Evolutionary conservation across 2,888 invertebrate species (phyloP).

Genomic region (Chironomus tentans): DNA sequence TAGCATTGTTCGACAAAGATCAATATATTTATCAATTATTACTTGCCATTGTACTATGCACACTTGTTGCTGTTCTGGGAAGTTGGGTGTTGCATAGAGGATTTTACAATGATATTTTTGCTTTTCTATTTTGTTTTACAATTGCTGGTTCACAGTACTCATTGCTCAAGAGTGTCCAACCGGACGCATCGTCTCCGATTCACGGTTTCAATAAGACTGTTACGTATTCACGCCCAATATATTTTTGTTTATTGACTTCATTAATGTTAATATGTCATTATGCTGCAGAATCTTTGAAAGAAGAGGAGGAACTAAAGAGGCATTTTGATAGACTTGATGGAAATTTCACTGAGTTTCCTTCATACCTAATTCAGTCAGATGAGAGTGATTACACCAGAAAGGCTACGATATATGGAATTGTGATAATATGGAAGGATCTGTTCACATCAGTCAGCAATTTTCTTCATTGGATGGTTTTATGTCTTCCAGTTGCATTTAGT

Average conservation of each 20-base stretch:
- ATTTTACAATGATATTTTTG: constrained; percentile 84
- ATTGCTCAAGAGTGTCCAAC: constrained; percentile 93
- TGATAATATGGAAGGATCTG: constrained; percentile 51
- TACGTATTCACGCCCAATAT: constrained; percentile 86
- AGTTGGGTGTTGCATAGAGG: constrained; percentile 71
- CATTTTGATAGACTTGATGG: background rate
- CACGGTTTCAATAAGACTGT: constrained; percentile 96
- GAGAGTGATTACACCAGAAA: constrained; percentile 7
- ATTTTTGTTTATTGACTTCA: constrained; percentile 74
- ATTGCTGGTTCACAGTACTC: constrained; percentile 98
- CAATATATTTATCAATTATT: constrained; percentile 63
- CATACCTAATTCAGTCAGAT: background rate
- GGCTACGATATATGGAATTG: constrained; percentile 41
- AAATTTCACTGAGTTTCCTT: background rate
- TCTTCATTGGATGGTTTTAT: constrained; percentile 68
- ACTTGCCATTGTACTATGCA: constrained; percentile 72
- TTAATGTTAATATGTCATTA: constrained; percentile 45
- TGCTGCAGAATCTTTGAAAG: constrained; percentile 37
- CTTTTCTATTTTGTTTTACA: constrained; percentile 94
- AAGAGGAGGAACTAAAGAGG: background rate
- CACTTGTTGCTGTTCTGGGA: constrained; percentile 76
- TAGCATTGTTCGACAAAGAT: constrained; percentile 90
- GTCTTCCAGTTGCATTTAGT: constrained; percentile 90
- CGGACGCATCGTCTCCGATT: constrained; percentile 96
- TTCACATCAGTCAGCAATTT: constrained; percentile 62